Base-by-base conservation (phyloP, 2,113 vertebrate genomes). In the Saccopteryx leptura region DNA sequence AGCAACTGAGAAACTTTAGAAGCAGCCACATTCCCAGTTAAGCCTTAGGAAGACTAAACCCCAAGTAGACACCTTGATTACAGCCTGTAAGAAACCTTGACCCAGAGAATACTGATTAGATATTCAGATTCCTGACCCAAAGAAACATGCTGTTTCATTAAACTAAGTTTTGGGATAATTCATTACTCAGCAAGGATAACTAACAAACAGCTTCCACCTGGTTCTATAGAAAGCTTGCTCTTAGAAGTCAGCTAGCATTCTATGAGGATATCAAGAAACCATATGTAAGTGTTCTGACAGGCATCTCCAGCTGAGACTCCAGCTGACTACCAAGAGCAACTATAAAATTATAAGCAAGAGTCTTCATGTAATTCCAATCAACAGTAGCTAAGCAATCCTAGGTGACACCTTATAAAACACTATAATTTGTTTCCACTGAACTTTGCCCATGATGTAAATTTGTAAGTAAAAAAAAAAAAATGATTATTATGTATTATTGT, bases 401-500 rank as follows among this genome's bases (percentile, higher is more conserved):
- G 28, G 9, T 86, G 87, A 85, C 31, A 56, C 9, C 19, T 54
- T 75, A 14, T 19, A 24, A 90, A 68, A 86, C 4, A 81, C 54
- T 9, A 61, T 82, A 81, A 90, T 92, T 89, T 80, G 23, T 85
- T 85, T 93, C 66, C 60, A 75, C 50, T 82, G 61, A 96, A 72
- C 39, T 52, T 48, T 93, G 74, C 1, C 26, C n/a, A 91, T 85
- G 31, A 88, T 88, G 66, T 54, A 94, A 72, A 81, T 89, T 58
- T 89, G 56, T 85, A 74, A 97, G 52, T 60, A 78, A 78, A 94
- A 96, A 78, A 78, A 94, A 96, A 89, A 39, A 94, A 95, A 89
- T 18, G 66, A 75, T 94, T 74, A 94, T 80, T 65, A 86, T 78
- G 93, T 74, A 94, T 80, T 65, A 86, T 78, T 82, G 60, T 84